Evolutionary conservation across 2,113 vertebrate genomes (phyloP), one percentile per base, ranked within the genome.

Genomic region (Clarias magur): DNA sequence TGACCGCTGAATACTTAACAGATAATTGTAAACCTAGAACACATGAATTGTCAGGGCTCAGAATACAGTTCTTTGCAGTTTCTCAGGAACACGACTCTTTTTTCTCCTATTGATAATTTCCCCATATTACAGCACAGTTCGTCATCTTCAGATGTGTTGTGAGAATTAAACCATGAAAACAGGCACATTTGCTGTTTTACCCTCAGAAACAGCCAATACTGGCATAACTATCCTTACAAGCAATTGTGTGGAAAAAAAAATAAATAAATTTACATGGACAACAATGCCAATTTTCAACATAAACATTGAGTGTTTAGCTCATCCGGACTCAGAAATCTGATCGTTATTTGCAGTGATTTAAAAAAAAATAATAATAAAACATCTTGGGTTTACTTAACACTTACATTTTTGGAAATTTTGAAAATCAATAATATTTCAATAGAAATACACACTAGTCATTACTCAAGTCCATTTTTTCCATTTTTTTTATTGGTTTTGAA

Each of bases 401-500:
- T 4, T 10, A 23, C 11, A 48, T 48, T 1, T 48, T 19, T 72
- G 65, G 12, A 72, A 15, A 30, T 16, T 15, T 5, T 16, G 13
- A 15, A 68, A 0, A 25, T 48, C 48, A 48, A 48, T 30, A 48
- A 73, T 34, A 19, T 73, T 17, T 73, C 34, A 73, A 48, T 23
- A 73, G 7, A 57, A 30, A 79, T 27, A n/a, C 17, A 17, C 57
- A 30, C 23, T n/a, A 27, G 4, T 76, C 75, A 79, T 17, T 79
- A 75, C 0, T 19, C 19, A 42, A 54, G 42, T 54, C 8, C 23
- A 86, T 81, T 38, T 27, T 62, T 88, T 89, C 15, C 38, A 86
- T 88, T 93, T 95, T 96, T 95, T 96, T 95, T 95, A 93, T 95
- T 93, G 86, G 92, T 92, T 94, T 95, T 92, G 91, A 85, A 88